Percentiles rank a stretch among this genome's conserved stretches.
phyloP scores from a whole-genome alignment of 1,140 invertebrate species.

The Augochlora pura region DNA sequence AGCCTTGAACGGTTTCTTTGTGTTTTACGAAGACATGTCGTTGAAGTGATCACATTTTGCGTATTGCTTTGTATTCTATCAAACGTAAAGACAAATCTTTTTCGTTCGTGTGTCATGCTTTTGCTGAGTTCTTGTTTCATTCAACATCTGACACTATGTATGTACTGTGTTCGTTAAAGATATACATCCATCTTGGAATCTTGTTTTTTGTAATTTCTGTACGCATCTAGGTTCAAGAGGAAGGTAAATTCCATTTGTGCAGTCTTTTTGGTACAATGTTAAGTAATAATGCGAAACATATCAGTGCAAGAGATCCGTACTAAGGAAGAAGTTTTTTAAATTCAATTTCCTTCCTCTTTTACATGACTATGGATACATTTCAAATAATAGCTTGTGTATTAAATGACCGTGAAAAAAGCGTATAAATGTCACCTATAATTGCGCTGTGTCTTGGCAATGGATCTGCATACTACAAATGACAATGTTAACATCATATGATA shows the following conservation, averaged over 20 bases:
- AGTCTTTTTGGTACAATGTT: slow-evolving; percentile 31
- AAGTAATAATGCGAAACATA: slow-evolving; percentile 34
- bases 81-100: slow-evolving; percentile 12
- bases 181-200: slow-evolving; percentile 13
- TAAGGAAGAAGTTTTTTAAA: not conserved
- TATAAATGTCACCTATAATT: slow-evolving; percentile 50
- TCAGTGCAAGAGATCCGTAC: slow-evolving; percentile 37
- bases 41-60: slow-evolving; percentile 8
- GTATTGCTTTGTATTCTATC: slow-evolving; percentile 33
- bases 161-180: not conserved
- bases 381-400: slow-evolving; percentile 23
- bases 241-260: slow-evolving; percentile 45
- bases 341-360: slow-evolving; percentile 41
- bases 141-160: slow-evolving; percentile 4
- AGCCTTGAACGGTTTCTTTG: not conserved
- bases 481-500: not conserved
- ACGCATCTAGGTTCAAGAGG: slow-evolving; percentile 32
- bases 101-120: not conserved
- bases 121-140: not conserved
- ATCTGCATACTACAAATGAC: not conserved
- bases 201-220: slow-evolving; percentile 16
- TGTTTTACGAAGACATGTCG: not conserved
- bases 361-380: slow-evolving; percentile 38
- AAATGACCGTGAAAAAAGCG: slow-evolving; percentile 32
- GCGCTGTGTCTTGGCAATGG: not conserved